These are phyloP conservation scores for Ciconia boyciana DNA, from an alignment of 2,113 vertebrate species.

Conservation along the genomic window DNA sequence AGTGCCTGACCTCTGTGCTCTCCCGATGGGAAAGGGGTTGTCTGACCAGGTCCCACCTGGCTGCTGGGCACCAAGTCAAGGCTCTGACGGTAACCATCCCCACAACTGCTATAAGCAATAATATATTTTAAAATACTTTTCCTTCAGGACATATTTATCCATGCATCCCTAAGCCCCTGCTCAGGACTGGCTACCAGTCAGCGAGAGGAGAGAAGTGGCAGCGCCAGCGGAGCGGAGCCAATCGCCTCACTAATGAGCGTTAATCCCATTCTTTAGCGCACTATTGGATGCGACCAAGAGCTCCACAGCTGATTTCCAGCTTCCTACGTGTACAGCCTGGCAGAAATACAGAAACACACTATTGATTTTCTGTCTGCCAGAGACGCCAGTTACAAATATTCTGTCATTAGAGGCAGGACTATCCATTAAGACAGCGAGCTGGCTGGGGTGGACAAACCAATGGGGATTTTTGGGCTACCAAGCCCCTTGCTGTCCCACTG, in stretches of 20 bases:
- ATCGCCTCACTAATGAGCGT: accelerated
- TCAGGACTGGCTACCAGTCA: background rate
- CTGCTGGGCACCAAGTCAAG: background rate
- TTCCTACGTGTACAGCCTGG: background rate
- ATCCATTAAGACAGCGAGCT: background rate
- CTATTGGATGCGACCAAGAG: background rate
- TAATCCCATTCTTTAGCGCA: background rate
- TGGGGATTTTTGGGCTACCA: accelerated
- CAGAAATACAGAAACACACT: accelerated
- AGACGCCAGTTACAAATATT: background rate
- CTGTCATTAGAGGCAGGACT: background rate
- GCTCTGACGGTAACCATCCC: background rate
- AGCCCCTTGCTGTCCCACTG: background rate
- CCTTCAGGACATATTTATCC: background rate
- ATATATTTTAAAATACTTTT: accelerated
- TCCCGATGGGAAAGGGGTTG: background rate
- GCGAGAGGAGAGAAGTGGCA: background rate
- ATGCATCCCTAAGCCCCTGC: accelerated
- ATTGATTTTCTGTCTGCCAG: background rate
- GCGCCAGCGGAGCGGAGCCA: background rate
- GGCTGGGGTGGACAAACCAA: background rate
- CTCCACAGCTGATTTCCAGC: background rate
- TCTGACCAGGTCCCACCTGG: accelerated
- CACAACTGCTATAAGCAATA: background rate
- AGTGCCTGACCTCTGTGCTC: background rate